Percentiles rank a stretch among this genome's conserved stretches.
Evolutionary conservation across 2,797 vertebrate species (phyloP).

Genomic region (Eutrigla gurnardus): DNA sequence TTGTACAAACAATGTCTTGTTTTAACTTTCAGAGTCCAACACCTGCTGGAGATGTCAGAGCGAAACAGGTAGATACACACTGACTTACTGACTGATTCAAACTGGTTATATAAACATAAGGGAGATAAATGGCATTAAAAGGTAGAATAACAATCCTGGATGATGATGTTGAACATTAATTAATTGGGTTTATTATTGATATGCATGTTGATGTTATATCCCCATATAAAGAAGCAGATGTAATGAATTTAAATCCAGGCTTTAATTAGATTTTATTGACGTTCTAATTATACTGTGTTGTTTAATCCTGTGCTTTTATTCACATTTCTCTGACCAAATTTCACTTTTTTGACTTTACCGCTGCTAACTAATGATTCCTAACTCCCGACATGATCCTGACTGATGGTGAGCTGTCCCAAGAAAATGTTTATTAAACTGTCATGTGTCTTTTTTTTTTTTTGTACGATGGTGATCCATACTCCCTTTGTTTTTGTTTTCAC

Average conservation of each 20-base stretch:
- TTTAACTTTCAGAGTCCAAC: slow-evolving; percentile 82
- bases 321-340: slow-evolving; percentile 52
- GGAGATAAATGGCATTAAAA: too few relatives aligned
- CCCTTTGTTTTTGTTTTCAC: background rate
- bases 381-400: slow-evolving; percentile 74
- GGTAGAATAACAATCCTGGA: background rate
- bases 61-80: slow-evolving; percentile 81
- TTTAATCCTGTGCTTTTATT: slow-evolving; percentile 25
- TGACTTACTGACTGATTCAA: slow-evolving; percentile 3
- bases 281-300: background rate
- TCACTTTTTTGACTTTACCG: slow-evolving; percentile 61
- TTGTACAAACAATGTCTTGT: slow-evolving; percentile 62
- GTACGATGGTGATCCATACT: background rate
- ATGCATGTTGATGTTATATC: slow-evolving; percentile 17
- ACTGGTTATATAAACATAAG: too few relatives aligned
- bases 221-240: background rate
- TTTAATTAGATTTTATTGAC: background rate
- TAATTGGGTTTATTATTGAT: background rate
- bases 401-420: slow-evolving; percentile 79
- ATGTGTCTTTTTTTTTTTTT: slow-evolving; percentile 11
- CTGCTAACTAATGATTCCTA: slow-evolving; percentile 75
- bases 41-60: slow-evolving; percentile 86
- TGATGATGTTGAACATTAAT: background rate
- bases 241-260: background rate
- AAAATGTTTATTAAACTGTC: slow-evolving; percentile 27